Evolutionary conservation across 2,888 invertebrate genomes (phyloP), one percentile per base, ranked within the genome.

Genomic region (Rotaria socialis): DNA sequence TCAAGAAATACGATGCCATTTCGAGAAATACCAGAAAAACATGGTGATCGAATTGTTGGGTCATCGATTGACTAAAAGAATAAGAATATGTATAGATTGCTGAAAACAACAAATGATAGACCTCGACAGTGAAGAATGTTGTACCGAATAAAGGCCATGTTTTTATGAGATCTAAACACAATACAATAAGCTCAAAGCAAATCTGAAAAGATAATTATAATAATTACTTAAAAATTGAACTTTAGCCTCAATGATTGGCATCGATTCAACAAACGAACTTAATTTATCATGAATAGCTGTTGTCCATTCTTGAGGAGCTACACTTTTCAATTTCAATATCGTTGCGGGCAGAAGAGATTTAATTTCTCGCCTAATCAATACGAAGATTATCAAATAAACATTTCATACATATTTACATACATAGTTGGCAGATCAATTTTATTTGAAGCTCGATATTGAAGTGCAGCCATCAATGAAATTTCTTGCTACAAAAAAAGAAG

Each of bases 91-190:
- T 35, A 2, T 35, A 35, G 35, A 35, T 35, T 2, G 2, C 35
- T 35, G 2, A 35, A n/a, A 50, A n/a, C n/a, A 87, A 67, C 19
- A 8, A 14, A 87, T 55, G 2, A 87, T 88, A 89, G 89, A 92
- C 92, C 89, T 91, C 96, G 86, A 97, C 96, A 35, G 96, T 96
- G 92, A 97, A 99, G 94, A 98, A 97, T 89, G 96, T 96, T 88
- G 97, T 96, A 35, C 98, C 98, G 92, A 98, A 98, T 86, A 98
- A 92, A 84, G 96, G 95, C 97, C 97, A 98, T 89, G 95, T 94
- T 88, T 96, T 95, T 55, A 98, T 92, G 85, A 96, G 95, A 93
- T 96, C 95, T 94, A 92, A 85, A 93, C 91, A 84, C 86, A 43
- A 74, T 80, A 87, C 80, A 43, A 43, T 27, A 50, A 50, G 50